These are phyloP conservation scores for Asbolus verrucosus DNA, from an alignment of 1,140 invertebrate genomes.

Conservation along the genomic window DNA sequence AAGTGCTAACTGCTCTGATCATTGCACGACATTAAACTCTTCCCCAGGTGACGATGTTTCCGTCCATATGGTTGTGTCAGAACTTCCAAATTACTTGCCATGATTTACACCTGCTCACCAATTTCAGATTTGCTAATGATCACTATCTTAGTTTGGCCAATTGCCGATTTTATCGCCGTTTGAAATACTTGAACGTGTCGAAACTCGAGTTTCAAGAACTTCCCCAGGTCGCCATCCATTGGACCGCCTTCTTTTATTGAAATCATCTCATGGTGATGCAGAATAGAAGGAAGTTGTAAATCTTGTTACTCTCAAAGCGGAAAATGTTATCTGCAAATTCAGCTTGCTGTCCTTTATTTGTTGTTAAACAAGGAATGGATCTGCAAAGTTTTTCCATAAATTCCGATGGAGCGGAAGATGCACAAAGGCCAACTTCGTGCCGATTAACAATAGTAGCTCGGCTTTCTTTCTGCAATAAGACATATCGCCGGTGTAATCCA, in stretches of 20 bases:
- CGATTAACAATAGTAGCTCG: slow-evolving; percentile 25
- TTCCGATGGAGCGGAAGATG: slow-evolving; percentile 40
- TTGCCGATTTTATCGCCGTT: slow-evolving; percentile 10
- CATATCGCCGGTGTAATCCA: too few species aligned
- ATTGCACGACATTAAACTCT: slow-evolving; percentile 33
- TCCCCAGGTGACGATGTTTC: slow-evolving; percentile 40
- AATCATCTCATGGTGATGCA: background rate
- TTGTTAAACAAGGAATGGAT: slow-evolving; percentile 41
- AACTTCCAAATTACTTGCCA: slow-evolving; percentile 16
- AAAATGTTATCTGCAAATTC: slow-evolving; percentile 29
- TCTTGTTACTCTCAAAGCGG: slow-evolving; percentile 7
- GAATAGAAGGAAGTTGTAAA: slow-evolving; percentile 9
- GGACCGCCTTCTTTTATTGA: too few species aligned
- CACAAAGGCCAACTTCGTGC: slow-evolving; percentile 35
- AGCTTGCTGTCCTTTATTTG: slow-evolving; percentile 37
- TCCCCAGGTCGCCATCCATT: too few species aligned
- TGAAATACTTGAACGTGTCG: slow-evolving; percentile 23
- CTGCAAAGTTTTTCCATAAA: slow-evolving; percentile 47
- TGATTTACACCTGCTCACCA: slow-evolving; percentile 41
- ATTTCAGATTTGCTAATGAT: slow-evolving; percentile 30
- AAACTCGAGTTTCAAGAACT: too few species aligned
- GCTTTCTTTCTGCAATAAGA: slow-evolving; percentile 22
- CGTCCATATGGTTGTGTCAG: slow-evolving; percentile 34
- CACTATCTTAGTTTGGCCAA: slow-evolving; percentile 27
- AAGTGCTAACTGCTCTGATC: slow-evolving; percentile 42